Base-by-base conservation (phyloP, 2,888 invertebrate species). In the Asteroscopus sphinx region DNA sequence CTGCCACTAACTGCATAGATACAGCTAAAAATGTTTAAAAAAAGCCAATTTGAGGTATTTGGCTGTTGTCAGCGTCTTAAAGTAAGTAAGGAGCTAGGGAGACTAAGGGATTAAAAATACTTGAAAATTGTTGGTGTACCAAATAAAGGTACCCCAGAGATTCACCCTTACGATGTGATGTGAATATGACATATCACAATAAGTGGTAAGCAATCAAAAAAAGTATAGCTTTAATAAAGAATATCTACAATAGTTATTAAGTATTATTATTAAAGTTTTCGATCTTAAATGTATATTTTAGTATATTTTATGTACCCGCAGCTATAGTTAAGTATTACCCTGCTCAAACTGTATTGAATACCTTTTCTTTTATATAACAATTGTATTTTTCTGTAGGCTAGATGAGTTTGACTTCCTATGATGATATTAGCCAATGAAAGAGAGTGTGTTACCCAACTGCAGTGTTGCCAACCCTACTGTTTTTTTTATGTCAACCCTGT, bases 201-300 rank as follows among this genome's bases (percentile, higher is more conserved):
- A 30, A 30, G 12, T 45, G 16, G 39, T 66, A 45, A 51, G 12
- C 16, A 49, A 51, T 44, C 16, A 45, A 49, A 33, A 51, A 54
- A 72, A 66, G 28, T 47, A 68, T 72, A 75, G 76, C 76, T 76
- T 75, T 76, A 76, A 76, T 63, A 60, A 60, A 47, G 30, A 68
- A 68, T 68, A 64, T 68, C 64, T 61, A 57, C 54, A 44, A 0
- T 65, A 60, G 49, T 41, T 45, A 16, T 37, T 53, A 67, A 46
- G 45, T 42, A 9, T 39, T 53, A 45, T 4, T 17, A 46, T 44
- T 12, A 32, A 45, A 45, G 6, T 15, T 21, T 45, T 53, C 11
- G 33, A 28, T 49, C 8, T 21, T 45, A 30, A 56, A 51, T 39
- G 13, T 48, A 21, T 48, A 44, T 33, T 42, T 17, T 15, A 21